Evolutionary conservation across 2,888 invertebrate species (phyloP), one percentile per base, ranked within the genome.

Genomic region (Gymnoscelis rufifasciata): DNA sequence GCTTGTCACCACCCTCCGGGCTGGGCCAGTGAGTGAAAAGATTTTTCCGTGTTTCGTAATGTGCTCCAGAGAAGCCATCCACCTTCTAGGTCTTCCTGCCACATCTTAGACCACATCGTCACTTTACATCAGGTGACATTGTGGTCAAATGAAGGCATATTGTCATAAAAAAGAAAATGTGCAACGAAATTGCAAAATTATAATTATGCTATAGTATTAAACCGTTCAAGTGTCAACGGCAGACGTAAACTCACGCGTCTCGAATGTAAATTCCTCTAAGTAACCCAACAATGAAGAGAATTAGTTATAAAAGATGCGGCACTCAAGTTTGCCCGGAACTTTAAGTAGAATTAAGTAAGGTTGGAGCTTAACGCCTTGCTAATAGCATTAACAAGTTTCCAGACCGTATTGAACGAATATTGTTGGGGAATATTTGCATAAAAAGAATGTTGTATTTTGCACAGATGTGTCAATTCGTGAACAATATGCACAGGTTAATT

Each of bases 331-430:
- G 45, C 30, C 33, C 45, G 12, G 19, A 50, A 50, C 45, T 46
- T 45, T 83, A 84, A 86, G 84, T 83, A 83, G 81, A 78, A 76
- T 81, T 83, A 84, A 83, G 83, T 81, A 83, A 79, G 78, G 79
- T 78, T 78, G 76, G 73, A 71, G 78, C 83, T 84, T 83, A 81
- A 79, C 84, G 83, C 84, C 83, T 79, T 72, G 68, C 74, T 86
- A 86, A 86, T 83, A 86, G 86, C 76, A 86, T 86, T 86, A 86
- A 74, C 74, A 86, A 86, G 83, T 86, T 86, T 83, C 79, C 82
- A 84, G 83, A 86, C 86, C 81, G 78, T 83, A 80, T 83, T 84
- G 78, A 72, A 67, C 69, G 66, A 74, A 74, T 74, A 68, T 76
- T 68, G 61, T 57, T 58, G 55, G 51, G 46, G 13, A 42, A 42